Percentiles rank a stretch among this genome's conserved stretches.
These are phyloP conservation scores for Astreopora myriophthalma DNA, from an alignment of 64 coral and sea anemone genomes.

Conservation along the genomic window DNA sequence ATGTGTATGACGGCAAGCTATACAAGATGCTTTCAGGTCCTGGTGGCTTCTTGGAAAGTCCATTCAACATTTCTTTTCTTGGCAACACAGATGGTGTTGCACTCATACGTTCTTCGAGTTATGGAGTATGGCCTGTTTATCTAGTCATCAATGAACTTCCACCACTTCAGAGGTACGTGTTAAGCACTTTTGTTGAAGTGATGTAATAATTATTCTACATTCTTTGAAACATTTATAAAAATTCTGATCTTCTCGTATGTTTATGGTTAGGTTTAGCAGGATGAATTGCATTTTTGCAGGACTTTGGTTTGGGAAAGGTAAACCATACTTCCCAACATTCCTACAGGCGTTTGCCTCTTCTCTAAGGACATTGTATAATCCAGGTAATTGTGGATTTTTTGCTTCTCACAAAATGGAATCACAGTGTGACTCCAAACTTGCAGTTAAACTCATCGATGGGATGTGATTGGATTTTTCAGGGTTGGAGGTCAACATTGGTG, in stretches of 20 bases:
- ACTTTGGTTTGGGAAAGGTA: conserved; percentile 56
- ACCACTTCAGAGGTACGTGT: conserved; percentile 24
- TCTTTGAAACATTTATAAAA: neutral
- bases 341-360: conserved; percentile 19
- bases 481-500: neutral
- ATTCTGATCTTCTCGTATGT: neutral
- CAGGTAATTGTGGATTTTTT: conserved; percentile 1
- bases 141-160: conserved; percentile 47
- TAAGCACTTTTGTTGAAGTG: too few species aligned
- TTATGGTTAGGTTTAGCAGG: conserved; percentile 34
- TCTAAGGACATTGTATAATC: neutral
- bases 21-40: conserved; percentile 37
- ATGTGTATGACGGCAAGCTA: conserved; percentile 62
- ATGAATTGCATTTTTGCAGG: conserved; percentile 59
- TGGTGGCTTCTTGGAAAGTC: conserved; percentile 43
- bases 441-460: too few species aligned
- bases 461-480: neutral
- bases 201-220: too few species aligned
- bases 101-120: neutral
- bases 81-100: conserved; percentile 58
- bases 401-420: neutral
- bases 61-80: conserved; percentile 38
- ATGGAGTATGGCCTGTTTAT: conserved; percentile 32
- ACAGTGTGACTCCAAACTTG: neutral
- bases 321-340: conserved; percentile 55